Evolutionary conservation across 2,888 invertebrate species (phyloP).

Genomic region (Eupeodes luniger): DNA sequence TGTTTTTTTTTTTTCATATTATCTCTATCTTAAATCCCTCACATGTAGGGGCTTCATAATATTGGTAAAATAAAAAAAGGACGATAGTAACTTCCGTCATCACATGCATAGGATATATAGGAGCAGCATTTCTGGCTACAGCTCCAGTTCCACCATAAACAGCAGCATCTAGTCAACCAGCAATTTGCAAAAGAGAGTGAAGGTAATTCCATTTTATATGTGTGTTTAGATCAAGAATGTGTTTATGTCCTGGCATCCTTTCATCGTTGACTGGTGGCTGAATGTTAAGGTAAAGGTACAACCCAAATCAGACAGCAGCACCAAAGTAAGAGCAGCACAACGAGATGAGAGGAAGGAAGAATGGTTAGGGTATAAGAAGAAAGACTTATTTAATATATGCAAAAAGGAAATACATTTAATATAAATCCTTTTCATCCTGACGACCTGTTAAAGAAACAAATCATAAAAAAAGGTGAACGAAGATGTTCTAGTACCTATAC

Average conservation of each 20-base stretch:
- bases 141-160: background rate
- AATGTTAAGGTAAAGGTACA: background rate
- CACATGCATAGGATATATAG: slow-evolving; percentile 43
- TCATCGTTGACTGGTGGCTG: slow-evolving; percentile 39
- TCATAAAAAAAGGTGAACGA: slow-evolving; percentile 75
- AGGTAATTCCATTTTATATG: slow-evolving; percentile 51
- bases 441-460: slow-evolving; percentile 76
- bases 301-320: slow-evolving; percentile 9
- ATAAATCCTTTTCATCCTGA: slow-evolving; percentile 75
- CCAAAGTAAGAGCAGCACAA: too few species aligned
- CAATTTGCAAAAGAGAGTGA: slow-evolving; percentile 61
- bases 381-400: slow-evolving; percentile 69
- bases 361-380: slow-evolving; percentile 13
- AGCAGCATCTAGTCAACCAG: slow-evolving; percentile 41
- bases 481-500: slow-evolving; percentile 59
- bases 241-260: slow-evolving; percentile 46
- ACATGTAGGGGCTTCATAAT: slow-evolving; percentile 14
- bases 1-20: slow-evolving; percentile 49
- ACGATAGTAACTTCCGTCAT: slow-evolving; percentile 59
- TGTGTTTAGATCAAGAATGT: slow-evolving; percentile 39
- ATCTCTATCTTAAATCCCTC: slow-evolving; percentile 24
- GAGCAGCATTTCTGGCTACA: background rate
- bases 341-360: background rate
- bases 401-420: slow-evolving; percentile 75
- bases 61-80: slow-evolving; percentile 64